Conservation (phyloP, 2,888 invertebrate species). For the Tenodera sinensis region DNA sequence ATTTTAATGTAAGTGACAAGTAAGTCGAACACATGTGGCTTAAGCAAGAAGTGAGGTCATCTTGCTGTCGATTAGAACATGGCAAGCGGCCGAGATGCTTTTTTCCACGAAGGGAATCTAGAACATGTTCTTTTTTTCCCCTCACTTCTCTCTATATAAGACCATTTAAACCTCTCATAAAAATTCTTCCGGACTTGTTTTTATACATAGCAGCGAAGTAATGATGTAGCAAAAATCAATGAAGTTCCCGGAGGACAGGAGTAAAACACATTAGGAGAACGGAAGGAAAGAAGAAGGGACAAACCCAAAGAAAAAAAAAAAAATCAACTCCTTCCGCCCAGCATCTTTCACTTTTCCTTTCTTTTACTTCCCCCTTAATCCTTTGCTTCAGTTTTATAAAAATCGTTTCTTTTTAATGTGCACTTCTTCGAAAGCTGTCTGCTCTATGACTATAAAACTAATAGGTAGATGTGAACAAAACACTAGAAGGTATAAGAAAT, state of each 20-base stretch:
- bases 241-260: conserved; percentile 2
- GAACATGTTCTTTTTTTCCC: not conserved
- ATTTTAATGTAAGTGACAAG: no score
- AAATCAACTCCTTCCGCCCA: not conserved
- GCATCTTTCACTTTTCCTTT: not conserved
- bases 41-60: not conserved
- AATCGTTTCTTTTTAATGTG: not conserved
- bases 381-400: conserved; percentile 1
- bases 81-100: not conserved
- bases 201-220: not conserved
- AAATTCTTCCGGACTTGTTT: conserved; percentile 1
- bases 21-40: no score
- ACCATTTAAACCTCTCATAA: conserved; percentile 8
- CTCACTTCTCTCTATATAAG: not conserved
- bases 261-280: not conserved
- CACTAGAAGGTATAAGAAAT: no score
- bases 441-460: not conserved
- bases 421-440: not conserved
- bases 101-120: not conserved
- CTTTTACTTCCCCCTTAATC: not conserved
- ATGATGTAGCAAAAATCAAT: conserved; percentile 17
- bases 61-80: not conserved
- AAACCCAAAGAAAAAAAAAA: not conserved
- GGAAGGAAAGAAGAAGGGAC: not conserved
- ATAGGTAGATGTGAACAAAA: no score